These are phyloP conservation scores for Fregetta grallaria DNA, from an alignment of 2,113 vertebrate species.

Conservation along the genomic window DNA sequence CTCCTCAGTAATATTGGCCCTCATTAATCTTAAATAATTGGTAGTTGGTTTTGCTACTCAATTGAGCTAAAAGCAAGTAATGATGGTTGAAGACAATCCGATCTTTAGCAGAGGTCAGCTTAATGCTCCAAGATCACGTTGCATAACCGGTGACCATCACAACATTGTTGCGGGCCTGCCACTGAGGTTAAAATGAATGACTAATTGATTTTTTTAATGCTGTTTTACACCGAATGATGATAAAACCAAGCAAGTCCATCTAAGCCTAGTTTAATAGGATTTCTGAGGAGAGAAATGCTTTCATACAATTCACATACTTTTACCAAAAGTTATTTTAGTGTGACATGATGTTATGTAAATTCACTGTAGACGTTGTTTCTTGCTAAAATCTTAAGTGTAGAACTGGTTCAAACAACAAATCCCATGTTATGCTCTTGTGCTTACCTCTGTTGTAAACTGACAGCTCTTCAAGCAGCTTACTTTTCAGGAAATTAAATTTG, in stretches of 20 bases:
- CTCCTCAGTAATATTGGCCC: not conserved
- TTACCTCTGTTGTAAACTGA: not conserved
- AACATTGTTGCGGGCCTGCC: not conserved
- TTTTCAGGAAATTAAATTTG: not conserved
- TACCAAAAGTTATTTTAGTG: not conserved
- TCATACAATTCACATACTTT: not conserved
- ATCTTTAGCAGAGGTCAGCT: not conserved
- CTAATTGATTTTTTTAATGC: not conserved
- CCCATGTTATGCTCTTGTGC: rapidly evolving
- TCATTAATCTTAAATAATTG: not conserved
- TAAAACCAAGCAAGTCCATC: not conserved
- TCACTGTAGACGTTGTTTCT: not conserved
- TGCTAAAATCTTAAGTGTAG: not conserved
- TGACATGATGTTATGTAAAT: not conserved
- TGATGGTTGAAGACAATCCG: not conserved
- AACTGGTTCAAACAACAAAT: not conserved
- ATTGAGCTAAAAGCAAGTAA: not conserved
- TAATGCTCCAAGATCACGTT: not conserved
- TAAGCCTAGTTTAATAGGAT: not conserved
- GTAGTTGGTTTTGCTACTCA: not conserved
- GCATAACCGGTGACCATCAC: not conserved
- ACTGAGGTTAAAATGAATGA: not conserved
- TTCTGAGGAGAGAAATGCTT: not conserved
- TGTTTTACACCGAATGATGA: not conserved
- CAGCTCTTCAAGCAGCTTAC: not conserved